These are phyloP conservation scores for human (Homo sapiens) DNA, from an alignment of 2,113 vertebrate species.

Conservation along the genomic window DNA sequence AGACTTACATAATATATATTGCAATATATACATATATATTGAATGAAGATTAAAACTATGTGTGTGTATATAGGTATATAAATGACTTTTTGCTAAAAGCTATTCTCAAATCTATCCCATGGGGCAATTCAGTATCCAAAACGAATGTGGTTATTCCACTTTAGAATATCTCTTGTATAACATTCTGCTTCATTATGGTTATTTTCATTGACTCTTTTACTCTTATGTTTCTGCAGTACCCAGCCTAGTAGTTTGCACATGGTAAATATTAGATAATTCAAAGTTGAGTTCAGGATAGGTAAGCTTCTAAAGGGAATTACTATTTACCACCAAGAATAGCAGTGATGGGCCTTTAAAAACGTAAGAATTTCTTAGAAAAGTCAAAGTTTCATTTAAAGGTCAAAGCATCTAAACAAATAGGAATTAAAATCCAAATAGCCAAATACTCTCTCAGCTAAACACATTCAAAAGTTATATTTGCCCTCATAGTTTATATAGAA, in stretches of 20 bases:
- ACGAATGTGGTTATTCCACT: not conserved
- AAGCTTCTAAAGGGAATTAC: not conserved
- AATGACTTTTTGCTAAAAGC: not conserved
- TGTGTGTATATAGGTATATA: not conserved
- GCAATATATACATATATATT: not conserved
- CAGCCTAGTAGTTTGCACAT: not conserved
- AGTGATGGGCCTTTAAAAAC: not conserved
- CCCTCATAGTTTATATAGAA: conserved; percentile 20
- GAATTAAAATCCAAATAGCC: conserved; percentile 48
- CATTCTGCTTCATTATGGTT: not conserved
- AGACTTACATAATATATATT: not conserved
- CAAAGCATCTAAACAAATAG: conserved; percentile 37
- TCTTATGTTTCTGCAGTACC: not conserved
- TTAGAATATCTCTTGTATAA: not conserved
- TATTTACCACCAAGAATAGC: not conserved
- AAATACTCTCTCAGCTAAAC: conserved; percentile 24
- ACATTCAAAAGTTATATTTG: conserved; percentile 1
- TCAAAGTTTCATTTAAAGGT: conserved; percentile 47
- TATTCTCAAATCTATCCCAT: not conserved
- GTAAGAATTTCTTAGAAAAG: conserved; percentile 36
- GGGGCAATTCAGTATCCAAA: not conserved
- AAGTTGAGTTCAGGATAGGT: not conserved
- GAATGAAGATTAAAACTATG: not conserved
- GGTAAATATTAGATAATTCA: not conserved
- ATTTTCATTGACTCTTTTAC: not conserved